Percentiles rank a stretch among this genome's conserved stretches.
Evolutionary conservation across 2,113 vertebrate genomes (phyloP).

Genomic region (Lynx canadensis): DNA sequence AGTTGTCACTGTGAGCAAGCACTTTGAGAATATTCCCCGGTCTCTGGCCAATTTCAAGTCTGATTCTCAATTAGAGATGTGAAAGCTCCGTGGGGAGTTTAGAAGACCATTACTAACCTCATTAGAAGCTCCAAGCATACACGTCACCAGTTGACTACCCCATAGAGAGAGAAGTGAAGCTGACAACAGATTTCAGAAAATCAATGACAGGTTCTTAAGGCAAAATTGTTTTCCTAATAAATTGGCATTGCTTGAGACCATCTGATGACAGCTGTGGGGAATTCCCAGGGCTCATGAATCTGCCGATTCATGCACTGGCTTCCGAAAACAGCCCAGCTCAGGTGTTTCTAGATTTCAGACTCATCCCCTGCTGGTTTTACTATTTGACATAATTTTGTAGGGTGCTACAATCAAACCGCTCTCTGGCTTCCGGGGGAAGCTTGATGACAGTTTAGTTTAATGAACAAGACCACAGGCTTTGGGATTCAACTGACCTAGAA

Average conservation of each 20-base stretch:
- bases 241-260: background rate
- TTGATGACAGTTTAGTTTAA: background rate
- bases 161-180: background rate
- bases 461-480: background rate
- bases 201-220: background rate
- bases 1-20: background rate
- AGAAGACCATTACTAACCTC: background rate
- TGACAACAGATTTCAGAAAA: conserved; percentile 58
- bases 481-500: background rate
- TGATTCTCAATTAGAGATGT: background rate
- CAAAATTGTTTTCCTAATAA: conserved; percentile 55
- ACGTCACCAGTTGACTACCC: background rate
- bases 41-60: background rate
- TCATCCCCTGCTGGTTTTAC: conserved; percentile 39
- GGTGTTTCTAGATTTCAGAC: background rate
- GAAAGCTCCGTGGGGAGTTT: conserved; percentile 44
- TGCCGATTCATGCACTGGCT: background rate
- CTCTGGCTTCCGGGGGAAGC: background rate
- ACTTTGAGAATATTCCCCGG: fast-evolving
- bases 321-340: background rate
- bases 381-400: conserved; percentile 54
- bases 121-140: background rate
- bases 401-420: background rate
- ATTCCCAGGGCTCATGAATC: background rate
- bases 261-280: conserved; percentile 21